Base-by-base conservation (phyloP, 2,797 vertebrate genomes). In the Ispidina lecontei region DNA sequence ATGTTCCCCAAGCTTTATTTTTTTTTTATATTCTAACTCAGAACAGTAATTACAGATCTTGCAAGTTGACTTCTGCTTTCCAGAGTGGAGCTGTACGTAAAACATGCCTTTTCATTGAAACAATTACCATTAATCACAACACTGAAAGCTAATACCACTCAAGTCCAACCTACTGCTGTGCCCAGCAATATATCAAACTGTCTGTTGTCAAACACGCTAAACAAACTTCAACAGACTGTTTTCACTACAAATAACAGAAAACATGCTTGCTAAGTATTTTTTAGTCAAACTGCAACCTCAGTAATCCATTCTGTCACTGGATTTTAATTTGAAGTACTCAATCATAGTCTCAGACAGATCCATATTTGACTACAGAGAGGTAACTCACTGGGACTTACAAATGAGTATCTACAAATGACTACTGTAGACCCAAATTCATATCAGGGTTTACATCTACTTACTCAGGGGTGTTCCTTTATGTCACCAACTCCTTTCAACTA, bases 101-200 rank as follows among this genome's bases (percentile, higher is more conserved):
- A 98, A 98, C 96, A 96, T 94, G 97, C 93, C 96, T 98, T 98
- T 98, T 98, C 97, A 98, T 96, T 2, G 95, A 97, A 98, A 98
- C 98, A 98, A 98, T 98, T 98, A 98, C 97, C 98, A 98, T 98
- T 98, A 98, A 98, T 98, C 98, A 98, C 98, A 98, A 97, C 97
- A 98, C 93, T 86, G 97, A 97, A 97, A 97, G 97, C 97, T 98
- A 98, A 98, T 98, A 98, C 97, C 96, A 97, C 97, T 98, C 97
- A 97, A 98, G 97, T 97, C 97, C 97, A 98, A 98, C 97, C 98
- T 98, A 98, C 98, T 31, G 97, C 98, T 98, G 97, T 98, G 98
- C 97, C 97, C 97, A 91, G 98, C 97, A 98, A 98, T 98, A 98
- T 97, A 98, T 98, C 98, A 98, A 98, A 98, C 97, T 98, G 98